Conservation (phyloP, 2,113 vertebrate species). For the Malurus elegans region DNA sequence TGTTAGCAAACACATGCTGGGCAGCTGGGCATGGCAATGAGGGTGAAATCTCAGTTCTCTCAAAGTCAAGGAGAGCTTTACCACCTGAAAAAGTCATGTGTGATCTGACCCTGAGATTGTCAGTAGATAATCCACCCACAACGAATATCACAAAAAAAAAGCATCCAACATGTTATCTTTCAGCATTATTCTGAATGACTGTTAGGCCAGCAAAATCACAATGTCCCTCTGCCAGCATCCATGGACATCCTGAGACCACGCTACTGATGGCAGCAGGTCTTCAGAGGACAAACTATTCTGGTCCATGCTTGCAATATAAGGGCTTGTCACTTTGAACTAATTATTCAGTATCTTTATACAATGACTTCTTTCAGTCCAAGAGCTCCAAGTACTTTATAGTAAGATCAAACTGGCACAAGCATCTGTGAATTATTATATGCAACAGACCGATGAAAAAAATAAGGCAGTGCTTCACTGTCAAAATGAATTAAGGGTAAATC, state of each 20-base stretch:
- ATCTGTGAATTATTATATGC: neutral
- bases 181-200: neutral
- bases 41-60: neutral
- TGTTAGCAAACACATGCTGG: neutral
- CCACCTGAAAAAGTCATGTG: neutral
- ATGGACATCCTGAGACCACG: neutral
- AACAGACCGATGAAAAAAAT: neutral
- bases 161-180: neutral
- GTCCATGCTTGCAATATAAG: neutral
- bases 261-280: neutral
- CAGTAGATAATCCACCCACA: neutral
- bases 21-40: neutral
- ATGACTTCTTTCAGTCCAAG: neutral
- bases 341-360: neutral
- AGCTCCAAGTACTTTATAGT: neutral
- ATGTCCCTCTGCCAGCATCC: neutral
- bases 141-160: neutral
- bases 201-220: neutral
- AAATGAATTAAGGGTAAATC: neutral
- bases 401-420: neutral
- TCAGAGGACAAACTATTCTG: neutral
- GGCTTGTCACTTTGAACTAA: neutral
- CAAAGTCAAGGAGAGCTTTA: neutral
- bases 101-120: neutral
- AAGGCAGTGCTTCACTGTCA: neutral